Evolutionary conservation across 2,888 invertebrate species (phyloP), one percentile per base, ranked within the genome.

Genomic region (Hemaris fuciformis): DNA sequence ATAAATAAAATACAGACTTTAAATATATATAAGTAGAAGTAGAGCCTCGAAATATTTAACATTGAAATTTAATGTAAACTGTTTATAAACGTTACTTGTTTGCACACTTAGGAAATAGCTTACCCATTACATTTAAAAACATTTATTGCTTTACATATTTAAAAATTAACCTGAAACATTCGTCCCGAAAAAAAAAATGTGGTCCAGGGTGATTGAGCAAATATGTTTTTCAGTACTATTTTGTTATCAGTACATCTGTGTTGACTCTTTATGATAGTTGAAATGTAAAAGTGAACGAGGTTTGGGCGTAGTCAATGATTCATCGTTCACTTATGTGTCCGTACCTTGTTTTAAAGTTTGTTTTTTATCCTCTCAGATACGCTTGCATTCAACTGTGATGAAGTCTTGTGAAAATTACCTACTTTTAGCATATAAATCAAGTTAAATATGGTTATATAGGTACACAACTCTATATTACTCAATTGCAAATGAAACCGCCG

Each of bases 291-390:
- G 31, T 31, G 3, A 53, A 27, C 53, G 31, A 53, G 27, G 53
- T 53, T 53, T 53, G 53, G 53, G 53, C 25, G 53, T 53, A 31
- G 18, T 31, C 31, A 31, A 18, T 53, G 53, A 53, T 18, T 53
- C 53, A 53, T 31, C 53, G 53, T 18, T 53, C 53, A 53, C 27
- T 53, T 53, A 53, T 53, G 27, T 53, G 18, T 8, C 18, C 18
- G 25, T 48, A 48, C n/a, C 48, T 53, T 31, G 31, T 31, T 53
- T 27, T 31, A 31, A 53, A 18, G 18, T 53, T 18, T 27, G n/a
- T 18, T 18, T 53, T 31, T 48, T n/a, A n/a, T 6, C 10, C n/a
- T 38, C 34, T n/a, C 27, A 53, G 27, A 18, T 18, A 25, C 18
- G 15, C 7, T 53, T 27, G 27, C 27, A 53, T 31, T 18, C 7